Evolutionary conservation across 2,888 invertebrate genomes (phyloP).

Genomic region (Scaptomyza caliginosa): DNA sequence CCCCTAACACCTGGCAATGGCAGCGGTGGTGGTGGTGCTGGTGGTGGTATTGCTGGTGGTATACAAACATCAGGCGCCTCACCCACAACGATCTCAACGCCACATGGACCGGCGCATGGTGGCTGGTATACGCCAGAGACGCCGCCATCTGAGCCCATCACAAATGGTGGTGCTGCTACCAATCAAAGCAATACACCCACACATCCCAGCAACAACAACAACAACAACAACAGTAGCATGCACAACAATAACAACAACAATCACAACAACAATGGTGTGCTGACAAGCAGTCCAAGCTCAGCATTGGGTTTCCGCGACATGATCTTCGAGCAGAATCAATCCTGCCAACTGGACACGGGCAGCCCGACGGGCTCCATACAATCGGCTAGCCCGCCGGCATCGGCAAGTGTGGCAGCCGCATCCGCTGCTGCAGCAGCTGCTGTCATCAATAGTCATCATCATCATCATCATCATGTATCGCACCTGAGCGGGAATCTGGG

Average conservation of each 20-base stretch:
- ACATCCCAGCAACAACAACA: slow-evolving; percentile 63
- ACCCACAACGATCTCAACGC: slow-evolving; percentile 80
- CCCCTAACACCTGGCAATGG: slow-evolving; percentile 72
- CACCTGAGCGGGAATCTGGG: slow-evolving; percentile 82
- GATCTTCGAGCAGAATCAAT: slow-evolving; percentile 84
- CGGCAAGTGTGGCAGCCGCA: slow-evolving; percentile 70
- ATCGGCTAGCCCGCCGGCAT: slow-evolving; percentile 83
- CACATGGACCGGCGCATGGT: slow-evolving; percentile 83
- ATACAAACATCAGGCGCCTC: slow-evolving; percentile 77
- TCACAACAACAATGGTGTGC: slow-evolving; percentile 56
- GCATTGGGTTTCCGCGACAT: slow-evolving; percentile 83
- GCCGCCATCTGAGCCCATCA: slow-evolving; percentile 82
- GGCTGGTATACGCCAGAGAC: slow-evolving; percentile 85
- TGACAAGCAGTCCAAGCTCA: slow-evolving; percentile 77
- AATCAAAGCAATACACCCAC: slow-evolving; percentile 53
- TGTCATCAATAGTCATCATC: slow-evolving; percentile 81
- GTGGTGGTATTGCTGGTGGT: neutral
- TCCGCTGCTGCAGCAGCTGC: slow-evolving; percentile 78
- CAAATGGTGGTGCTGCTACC: slow-evolving; percentile 41
- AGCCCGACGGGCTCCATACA: slow-evolving; percentile 84
- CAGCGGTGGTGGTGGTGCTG: slow-evolving; percentile 39
- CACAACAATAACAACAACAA: slow-evolving; percentile 59
- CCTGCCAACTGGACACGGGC: slow-evolving; percentile 84
- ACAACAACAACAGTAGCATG: slow-evolving; percentile 51
- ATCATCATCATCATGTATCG: slow-evolving; percentile 80